phyloP scores from a whole-genome alignment of 2,113 vertebrate genomes.

The Psammodynastes pulverulentus region DNA sequence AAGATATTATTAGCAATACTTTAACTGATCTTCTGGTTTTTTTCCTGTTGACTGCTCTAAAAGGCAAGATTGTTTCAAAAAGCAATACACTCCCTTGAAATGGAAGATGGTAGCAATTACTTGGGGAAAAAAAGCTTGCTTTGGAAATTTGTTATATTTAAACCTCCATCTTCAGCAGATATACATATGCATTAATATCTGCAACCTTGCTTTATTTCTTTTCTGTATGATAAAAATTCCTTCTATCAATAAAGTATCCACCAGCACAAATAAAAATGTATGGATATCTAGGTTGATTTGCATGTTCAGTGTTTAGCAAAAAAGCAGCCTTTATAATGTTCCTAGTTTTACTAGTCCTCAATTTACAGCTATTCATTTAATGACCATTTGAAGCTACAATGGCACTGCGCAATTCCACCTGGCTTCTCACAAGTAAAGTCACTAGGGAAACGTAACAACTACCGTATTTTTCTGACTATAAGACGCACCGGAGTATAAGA shows the following conservation, averaged over 20 bases:
- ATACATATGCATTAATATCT: background rate
- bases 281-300: background rate
- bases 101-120: background rate
- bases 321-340: background rate
- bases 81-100: rapidly evolving
- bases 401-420: background rate
- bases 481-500: too few species aligned
- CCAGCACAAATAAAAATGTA: background rate
- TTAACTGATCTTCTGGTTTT: background rate
- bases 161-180: background rate
- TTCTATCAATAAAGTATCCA: background rate
- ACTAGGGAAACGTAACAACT: background rate
- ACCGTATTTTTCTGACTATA: too few species aligned
- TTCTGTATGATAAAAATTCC: background rate
- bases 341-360: background rate
- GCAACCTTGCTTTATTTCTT: background rate
- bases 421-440: background rate
- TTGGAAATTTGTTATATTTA: conserved; percentile 5
- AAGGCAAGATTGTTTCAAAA: conserved; percentile 7
- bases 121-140: background rate
- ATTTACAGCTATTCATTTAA: background rate
- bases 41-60: background rate
- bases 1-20: background rate
- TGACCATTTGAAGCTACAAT: background rate
- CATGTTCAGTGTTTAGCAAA: background rate